Base-by-base conservation (phyloP, 2,113 vertebrate species). In the Marmota flaviventris region DNA sequence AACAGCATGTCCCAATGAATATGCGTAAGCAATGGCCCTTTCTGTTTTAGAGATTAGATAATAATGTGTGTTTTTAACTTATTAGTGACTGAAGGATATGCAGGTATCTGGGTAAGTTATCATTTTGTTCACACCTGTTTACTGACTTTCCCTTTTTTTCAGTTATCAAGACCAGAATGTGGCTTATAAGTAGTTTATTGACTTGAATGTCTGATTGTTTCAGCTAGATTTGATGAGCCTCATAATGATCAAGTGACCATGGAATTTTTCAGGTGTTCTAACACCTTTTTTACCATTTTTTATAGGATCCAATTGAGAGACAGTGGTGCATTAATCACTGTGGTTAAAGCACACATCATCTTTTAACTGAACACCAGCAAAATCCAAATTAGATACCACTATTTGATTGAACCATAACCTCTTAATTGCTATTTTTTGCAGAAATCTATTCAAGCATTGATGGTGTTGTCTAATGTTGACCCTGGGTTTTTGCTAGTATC, bases 21-120 rank as follows among this genome's bases (percentile, higher is more conserved):
- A 56, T 48, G 51, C 18, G 5, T 76, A 82, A 88, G 29, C 34
- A 67, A 34, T 45, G 83, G 13, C 20, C 39, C n/a, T 75, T 81
- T 65, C 63, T 82, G 29, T 76, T 93, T 92, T 81, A 69, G 27
- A 91, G 14, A 45, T 87, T 91, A 95, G 25, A 61, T 78, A 63
- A 63, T 79, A 61, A 61, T 24, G 20, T 61, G 58, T 20, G 5
- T 67, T 67, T 67, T 76, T 84, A 45, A 32, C 18, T 85, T 20
- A 61, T 51, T 70, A 70, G 51, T 85, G 1, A 45, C 37, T 25
- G 22, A 70, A 63, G 27, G 16, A 85, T 73, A 45, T 77, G 12
- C 25, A 75, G 81, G n/a, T 85, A 27, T 45, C n/a, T n/a, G n/a
- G 22, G 61, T 22, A n/a, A 37, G 8, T 90, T 45, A 61, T 61